Evolutionary conservation across 2,113 vertebrate genomes (phyloP), one percentile per base, ranked within the genome.

Genomic region (Lagenorhynchus albirostris): DNA sequence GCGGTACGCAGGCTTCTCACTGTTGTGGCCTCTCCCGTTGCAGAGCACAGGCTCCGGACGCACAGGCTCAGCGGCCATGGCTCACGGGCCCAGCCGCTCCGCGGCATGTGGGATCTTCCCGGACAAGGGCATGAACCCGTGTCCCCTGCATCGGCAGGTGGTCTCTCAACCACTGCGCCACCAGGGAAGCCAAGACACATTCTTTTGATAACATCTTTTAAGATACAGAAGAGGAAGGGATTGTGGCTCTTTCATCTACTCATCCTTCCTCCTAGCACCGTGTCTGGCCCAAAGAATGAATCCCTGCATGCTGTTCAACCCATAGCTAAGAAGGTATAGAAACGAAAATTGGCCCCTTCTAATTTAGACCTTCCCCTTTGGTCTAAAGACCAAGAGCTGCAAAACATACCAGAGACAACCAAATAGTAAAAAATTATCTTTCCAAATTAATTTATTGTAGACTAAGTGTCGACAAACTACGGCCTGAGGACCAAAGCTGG

Each of bases 41-140:
- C 3, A 3, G 47, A 50, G 47, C 47, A 14, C 47, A 50, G 47
- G 47, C 47, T 50, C 47, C 13, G 3, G 47, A 50, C 1, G 13
- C 13, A 0, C 47, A 50, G 47, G 47, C 47, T 47, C 47, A 47
- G 47, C 10, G 47, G 44, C 44, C 44, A 47, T 10, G 44, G 9
- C 44, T 47, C 12, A 47, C 12, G 0, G 47, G 47, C 47, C 47
- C 12, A 47, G 47, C 47, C 47, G 12, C 47, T 50, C 47, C 3
- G 12, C 47, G 12, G 47, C 47, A 50, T 14, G 47, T 50, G 47
- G 47, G 47, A 50, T 50, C 47, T 50, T 50, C 47, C 47, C 3
- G 1, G 47, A 4, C 47, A 0, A 0, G 47, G 47, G 13, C 47
- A 50, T 3, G 1, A 50, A 14, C 47, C 47, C 2, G 13, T 13